phyloP scores from a whole-genome alignment of 2,113 vertebrate genomes.

The Lepidothrix coronata region DNA sequence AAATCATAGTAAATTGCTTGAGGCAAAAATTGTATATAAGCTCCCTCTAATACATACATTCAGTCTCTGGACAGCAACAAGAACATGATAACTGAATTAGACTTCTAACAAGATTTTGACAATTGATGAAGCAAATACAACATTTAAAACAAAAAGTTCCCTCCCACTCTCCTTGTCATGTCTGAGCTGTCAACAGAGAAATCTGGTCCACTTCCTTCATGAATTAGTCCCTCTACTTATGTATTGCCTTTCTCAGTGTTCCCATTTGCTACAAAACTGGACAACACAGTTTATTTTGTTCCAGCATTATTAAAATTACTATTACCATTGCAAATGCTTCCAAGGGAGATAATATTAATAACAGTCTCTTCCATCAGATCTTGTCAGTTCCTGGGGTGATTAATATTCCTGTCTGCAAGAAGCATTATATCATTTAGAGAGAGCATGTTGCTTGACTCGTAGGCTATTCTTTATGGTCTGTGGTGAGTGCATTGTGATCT shows the following conservation, averaged over 20 bases:
- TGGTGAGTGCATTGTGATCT: conserved; percentile 39
- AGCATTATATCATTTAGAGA: conserved; percentile 37
- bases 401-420: conserved; percentile 57
- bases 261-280: neutral
- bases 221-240: conserved; percentile 32
- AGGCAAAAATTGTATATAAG: conserved; percentile 60
- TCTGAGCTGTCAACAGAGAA: conserved; percentile 14
- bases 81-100: conserved; percentile 51
- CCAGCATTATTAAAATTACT: conserved; percentile 58
- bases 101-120: conserved; percentile 57
- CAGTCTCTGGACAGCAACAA: conserved; percentile 41
- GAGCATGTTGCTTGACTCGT: conserved; percentile 38
- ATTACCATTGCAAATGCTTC: conserved; percentile 68
- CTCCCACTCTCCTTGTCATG: neutral
- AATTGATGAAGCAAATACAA: conserved; percentile 58
- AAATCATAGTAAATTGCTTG: conserved; percentile 60
- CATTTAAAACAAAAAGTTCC: neutral
- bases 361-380: conserved; percentile 41
- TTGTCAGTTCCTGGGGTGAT: conserved; percentile 44
- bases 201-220: neutral
- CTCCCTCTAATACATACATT: conserved; percentile 4
- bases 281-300: conserved; percentile 10
- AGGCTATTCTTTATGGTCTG: conserved; percentile 36
- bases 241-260: neutral
- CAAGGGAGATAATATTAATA: conserved; percentile 51